Evolutionary conservation across 2,888 invertebrate species (phyloP).

Genomic region (Spodoptera exigua): DNA sequence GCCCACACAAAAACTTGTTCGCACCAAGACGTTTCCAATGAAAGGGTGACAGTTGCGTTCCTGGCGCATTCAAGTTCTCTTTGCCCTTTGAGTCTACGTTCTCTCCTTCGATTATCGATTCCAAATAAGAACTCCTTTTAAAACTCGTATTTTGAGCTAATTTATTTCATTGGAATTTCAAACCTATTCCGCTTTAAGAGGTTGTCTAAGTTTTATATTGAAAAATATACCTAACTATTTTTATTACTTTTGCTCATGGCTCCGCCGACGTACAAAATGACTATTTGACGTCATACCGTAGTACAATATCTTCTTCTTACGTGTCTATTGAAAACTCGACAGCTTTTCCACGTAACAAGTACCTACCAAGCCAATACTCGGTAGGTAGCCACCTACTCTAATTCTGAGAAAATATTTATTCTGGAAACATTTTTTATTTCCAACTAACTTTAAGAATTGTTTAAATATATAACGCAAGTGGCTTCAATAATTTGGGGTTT

Average conservation of each 20-base stretch:
- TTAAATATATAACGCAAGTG: no score
- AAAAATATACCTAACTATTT: neutral
- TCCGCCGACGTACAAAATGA: neutral
- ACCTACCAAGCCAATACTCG: no score
- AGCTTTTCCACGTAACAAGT: no score
- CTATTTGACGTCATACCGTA: neutral
- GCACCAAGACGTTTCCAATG: constrained; percentile 65
- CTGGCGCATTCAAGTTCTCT: constrained; percentile 48
- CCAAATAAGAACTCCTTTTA: constrained; percentile 30
- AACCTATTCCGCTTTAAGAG: constrained; percentile 9
- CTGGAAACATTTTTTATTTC: no score
- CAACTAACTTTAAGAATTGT: no score
- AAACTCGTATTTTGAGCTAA: constrained; percentile 30
- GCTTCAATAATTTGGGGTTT: no score
- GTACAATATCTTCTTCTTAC: neutral
- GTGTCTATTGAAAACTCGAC: no score
- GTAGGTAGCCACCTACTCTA: no score
- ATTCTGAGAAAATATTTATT: no score
- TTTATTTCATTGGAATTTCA: constrained; percentile 6
- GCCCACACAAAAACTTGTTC: constrained; percentile 75
- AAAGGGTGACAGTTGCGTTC: constrained; percentile 58
- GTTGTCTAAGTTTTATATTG: neutral
- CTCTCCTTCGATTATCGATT: constrained; percentile 42
- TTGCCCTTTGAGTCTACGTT: constrained; percentile 45
- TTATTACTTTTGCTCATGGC: neutral